Evolutionary conservation across 2,797 vertebrate genomes (phyloP), one percentile per base, ranked within the genome.

Genomic region (Merluccius polli): DNA sequence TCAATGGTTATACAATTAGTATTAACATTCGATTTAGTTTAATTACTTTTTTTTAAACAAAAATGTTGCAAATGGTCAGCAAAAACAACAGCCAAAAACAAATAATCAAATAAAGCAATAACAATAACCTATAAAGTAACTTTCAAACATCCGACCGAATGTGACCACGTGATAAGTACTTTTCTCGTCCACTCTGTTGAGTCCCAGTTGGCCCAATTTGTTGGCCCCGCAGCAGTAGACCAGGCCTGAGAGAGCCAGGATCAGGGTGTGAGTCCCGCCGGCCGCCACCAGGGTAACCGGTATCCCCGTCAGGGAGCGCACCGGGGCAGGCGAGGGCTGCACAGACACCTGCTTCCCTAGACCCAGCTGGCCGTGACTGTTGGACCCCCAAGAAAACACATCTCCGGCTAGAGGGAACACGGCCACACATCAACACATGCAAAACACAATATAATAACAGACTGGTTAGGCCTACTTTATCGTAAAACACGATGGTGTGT

Each of bases 161-260:
- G 2, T 48, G 41, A 48, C 1, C 5, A 16, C 41, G 7, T n/a
- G n/a, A 29, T 29, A 10, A n/a, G 82, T 83, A 94, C 93, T 92
- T 8, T 87, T 93, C 59, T 85, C 84, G 65, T 94, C 93, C 76
- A 87, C 84, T 79, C 92, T 87, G 77, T 93, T 93, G 80, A 97
- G 86, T 27, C 96, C 96, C 77, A 97, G 92, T 78, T 97, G 96
- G 74, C 95, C 95, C 2, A 84, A 92, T 73, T 86, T 86, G 85
- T 97, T 97, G 73, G 94, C 95, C 8, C 96, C 96, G 85, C 95
- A 97, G 89, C 93, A 95, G 92, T 95, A 96, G 32, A 96, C 94
- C 82, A 93, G 92, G 81, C 93, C 93, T 1, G 94, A 87, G 78
- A 95, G 93, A 1, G 95, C 93, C 68, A 96, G 92, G 82, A 94